Evolutionary conservation across 2,888 invertebrate genomes (phyloP).

Genomic region (Volucella zonaria): DNA sequence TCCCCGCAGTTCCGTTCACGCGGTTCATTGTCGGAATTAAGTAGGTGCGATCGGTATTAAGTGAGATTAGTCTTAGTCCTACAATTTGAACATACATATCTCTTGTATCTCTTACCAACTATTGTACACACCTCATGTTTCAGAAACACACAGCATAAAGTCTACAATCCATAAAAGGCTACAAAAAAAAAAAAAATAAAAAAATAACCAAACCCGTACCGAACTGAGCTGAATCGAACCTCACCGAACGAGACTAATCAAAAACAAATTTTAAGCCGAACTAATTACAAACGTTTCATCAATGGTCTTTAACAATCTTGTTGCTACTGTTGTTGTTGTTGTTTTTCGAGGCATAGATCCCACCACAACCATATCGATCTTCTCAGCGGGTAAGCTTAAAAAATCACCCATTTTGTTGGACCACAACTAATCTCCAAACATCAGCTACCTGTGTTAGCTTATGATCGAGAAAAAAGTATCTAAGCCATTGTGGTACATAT

Average conservation of each 20-base stretch:
- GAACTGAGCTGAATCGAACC: too few species aligned
- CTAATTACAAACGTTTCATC: slow-evolving; percentile 65
- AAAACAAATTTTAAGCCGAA: slow-evolving; percentile 55
- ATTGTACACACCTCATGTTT: background rate
- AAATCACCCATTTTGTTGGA: slow-evolving; percentile 71
- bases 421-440: slow-evolving; percentile 70
- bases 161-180: background rate
- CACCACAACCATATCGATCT: background rate
- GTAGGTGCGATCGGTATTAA: slow-evolving; percentile 45
- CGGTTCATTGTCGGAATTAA: slow-evolving; percentile 32
- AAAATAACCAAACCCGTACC: too few species aligned
- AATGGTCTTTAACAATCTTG: slow-evolving; percentile 57
- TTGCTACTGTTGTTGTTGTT: slow-evolving; percentile 16
- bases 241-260: slow-evolving; percentile 41
- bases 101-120: background rate
- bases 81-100: slow-evolving; percentile 4
- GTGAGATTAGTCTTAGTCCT: slow-evolving; percentile 32
- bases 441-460: slow-evolving; percentile 73
- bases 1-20: background rate
- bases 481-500: slow-evolving; percentile 53
- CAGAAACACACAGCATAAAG: background rate
- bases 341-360: background rate
- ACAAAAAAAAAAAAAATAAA: background rate
- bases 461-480: slow-evolving; percentile 34
- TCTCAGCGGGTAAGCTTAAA: slow-evolving; percentile 55